These are phyloP conservation scores for Marisa cornuarietis DNA, from an alignment of 1,140 invertebrate genomes.

Conservation along the genomic window DNA sequence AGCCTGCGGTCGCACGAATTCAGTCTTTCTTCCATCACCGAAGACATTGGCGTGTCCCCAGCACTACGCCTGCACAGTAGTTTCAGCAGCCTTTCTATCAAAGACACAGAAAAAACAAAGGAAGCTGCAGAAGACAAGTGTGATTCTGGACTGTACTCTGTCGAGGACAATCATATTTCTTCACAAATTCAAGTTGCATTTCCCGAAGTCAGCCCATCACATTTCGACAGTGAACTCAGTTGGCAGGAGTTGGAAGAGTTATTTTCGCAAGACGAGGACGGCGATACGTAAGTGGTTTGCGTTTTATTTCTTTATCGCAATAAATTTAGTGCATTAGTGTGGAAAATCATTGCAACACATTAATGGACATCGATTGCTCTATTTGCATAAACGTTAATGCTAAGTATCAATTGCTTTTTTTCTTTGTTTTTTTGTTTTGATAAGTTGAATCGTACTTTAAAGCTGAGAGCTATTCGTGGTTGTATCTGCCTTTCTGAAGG, in stretches of 20 bases:
- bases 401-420: too few relatives aligned
- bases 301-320: too few relatives aligned
- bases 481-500: too few relatives aligned
- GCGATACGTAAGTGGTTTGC: constrained; percentile 18
- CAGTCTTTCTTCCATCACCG: constrained; percentile 6
- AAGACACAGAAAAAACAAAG: constrained; percentile 8
- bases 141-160: constrained; percentile 12
- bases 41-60: neutral
- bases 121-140: constrained; percentile 12
- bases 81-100: constrained; percentile 17
- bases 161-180: neutral
- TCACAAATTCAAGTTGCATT: neutral
- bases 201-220: neutral
- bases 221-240: constrained; percentile 5
- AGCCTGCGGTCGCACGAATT: constrained; percentile 18
- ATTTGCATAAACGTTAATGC: too few relatives aligned
- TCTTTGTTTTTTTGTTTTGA: too few relatives aligned
- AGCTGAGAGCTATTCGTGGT: too few relatives aligned
- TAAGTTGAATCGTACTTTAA: too few relatives aligned
- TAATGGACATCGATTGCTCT: too few relatives aligned
- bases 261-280: constrained; percentile 21
- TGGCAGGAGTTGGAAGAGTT: constrained; percentile 20
- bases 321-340: too few relatives aligned
- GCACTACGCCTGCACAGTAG: constrained; percentile 2
- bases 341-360: too few relatives aligned